Conservation (phyloP, 2,888 invertebrate genomes). For the Reticulitermes lucifugus region DNA sequence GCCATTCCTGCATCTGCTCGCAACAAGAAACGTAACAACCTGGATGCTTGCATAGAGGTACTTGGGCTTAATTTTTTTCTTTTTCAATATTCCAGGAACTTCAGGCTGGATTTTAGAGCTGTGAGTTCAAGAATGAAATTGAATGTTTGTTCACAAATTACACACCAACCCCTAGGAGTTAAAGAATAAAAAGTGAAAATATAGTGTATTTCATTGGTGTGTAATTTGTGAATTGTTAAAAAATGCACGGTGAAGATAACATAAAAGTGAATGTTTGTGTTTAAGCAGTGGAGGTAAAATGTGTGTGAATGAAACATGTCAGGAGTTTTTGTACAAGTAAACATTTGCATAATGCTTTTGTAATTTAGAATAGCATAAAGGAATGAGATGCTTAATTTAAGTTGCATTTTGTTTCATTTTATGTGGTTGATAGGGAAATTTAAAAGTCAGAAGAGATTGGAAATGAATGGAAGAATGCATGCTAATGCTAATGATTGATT, state of each 20-base stretch:
- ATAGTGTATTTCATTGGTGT: too few relatives aligned
- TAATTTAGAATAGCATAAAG: background rate
- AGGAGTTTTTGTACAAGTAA: background rate
- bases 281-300: background rate
- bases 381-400: background rate
- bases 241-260: too few relatives aligned
- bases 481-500: background rate
- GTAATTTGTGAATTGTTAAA: too few relatives aligned
- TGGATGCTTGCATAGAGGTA: constrained; percentile 73
- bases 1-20: constrained; percentile 66
- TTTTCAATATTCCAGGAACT: too few relatives aligned
- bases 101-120: too few relatives aligned
- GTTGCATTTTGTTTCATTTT: background rate
- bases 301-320: background rate
- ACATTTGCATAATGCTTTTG: background rate
- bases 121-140: too few relatives aligned
- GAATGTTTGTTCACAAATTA: background rate
- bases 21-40: constrained; percentile 68
- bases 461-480: background rate
- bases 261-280: background rate
- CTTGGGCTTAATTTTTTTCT: background rate
- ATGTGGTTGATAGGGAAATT: background rate
- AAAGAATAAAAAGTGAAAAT: too few relatives aligned
- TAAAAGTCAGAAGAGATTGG: background rate
- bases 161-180: too few relatives aligned